Evolutionary conservation across 2,797 vertebrate species (phyloP).

Genomic region (Rhynchotus rufescens): DNA sequence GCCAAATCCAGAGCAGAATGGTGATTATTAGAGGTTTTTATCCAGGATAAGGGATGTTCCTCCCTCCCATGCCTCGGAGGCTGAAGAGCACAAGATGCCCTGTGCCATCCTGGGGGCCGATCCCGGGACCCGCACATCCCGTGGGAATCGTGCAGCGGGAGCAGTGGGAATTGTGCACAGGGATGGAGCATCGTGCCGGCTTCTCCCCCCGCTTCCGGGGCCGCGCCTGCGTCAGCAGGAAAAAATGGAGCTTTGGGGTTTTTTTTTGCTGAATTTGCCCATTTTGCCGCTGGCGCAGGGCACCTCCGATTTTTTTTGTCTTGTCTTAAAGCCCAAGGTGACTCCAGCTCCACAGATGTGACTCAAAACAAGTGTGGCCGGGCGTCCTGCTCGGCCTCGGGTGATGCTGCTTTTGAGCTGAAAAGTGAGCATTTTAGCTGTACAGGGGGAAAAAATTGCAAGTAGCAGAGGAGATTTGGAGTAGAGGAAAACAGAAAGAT

Average conservation of each 20-base stretch:
- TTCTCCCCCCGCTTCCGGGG: no score
- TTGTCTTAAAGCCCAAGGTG: background rate
- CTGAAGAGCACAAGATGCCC: no score
- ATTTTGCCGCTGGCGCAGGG: background rate
- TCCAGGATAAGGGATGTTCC: no score
- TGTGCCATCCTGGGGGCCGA: no score
- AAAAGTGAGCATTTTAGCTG: accelerated
- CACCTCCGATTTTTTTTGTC: background rate
- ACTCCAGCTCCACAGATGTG: background rate
- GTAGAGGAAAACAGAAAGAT: background rate
- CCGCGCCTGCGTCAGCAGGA: background rate
- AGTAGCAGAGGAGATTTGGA: background rate
- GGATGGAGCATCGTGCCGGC: no score
- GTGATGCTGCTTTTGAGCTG: no score
- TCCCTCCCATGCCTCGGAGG: no score
- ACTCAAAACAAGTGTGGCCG: background rate
- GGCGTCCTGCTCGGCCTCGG: background rate
- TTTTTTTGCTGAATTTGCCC: background rate
- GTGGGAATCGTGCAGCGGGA: no score
- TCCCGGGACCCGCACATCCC: no score
- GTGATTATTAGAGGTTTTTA: background rate
- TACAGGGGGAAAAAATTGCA: accelerated
- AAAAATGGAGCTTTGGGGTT: background rate
- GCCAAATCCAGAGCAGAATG: background rate
- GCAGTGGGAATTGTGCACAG: no score